These are phyloP conservation scores for Tichodroma muraria DNA, from an alignment of 2,113 vertebrate genomes.

Conservation along the genomic window DNA sequence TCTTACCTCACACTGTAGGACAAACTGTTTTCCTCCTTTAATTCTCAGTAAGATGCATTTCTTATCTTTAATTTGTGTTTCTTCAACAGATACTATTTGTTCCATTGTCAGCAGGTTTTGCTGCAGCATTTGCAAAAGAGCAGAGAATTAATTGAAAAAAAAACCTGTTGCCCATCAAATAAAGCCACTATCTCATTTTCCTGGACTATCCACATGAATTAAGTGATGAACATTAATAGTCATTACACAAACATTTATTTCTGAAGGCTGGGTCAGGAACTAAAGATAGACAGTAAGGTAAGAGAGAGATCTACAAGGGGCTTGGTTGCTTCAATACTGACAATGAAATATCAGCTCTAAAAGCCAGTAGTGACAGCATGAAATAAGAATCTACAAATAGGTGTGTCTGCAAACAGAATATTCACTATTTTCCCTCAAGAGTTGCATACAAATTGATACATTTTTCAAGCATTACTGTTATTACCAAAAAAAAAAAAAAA, in stretches of 20 bases:
- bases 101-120: constrained; percentile 99
- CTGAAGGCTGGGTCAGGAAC: neutral
- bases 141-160: neutral
- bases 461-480: neutral
- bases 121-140: constrained; percentile 63
- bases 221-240: neutral
- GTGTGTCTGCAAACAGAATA: constrained; percentile 29
- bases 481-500: neutral
- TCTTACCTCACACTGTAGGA: constrained; percentile 94
- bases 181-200: neutral
- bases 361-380: constrained; percentile 17
- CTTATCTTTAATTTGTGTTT: constrained; percentile 97
- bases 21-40: constrained; percentile 96
- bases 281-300: constrained; percentile 8
- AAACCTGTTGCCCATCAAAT: neutral
- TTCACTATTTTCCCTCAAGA: neutral
- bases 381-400: constrained; percentile 19
- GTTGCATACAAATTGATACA: neutral
- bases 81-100: constrained; percentile 92
- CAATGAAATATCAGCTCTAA: neutral
- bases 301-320: neutral
- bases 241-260: neutral
- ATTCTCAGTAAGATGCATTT: constrained; percentile 94
- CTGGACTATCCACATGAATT: neutral
- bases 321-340: neutral